Base-by-base conservation (phyloP, 2,797 vertebrate genomes). In the Gallinago stenura region DNA sequence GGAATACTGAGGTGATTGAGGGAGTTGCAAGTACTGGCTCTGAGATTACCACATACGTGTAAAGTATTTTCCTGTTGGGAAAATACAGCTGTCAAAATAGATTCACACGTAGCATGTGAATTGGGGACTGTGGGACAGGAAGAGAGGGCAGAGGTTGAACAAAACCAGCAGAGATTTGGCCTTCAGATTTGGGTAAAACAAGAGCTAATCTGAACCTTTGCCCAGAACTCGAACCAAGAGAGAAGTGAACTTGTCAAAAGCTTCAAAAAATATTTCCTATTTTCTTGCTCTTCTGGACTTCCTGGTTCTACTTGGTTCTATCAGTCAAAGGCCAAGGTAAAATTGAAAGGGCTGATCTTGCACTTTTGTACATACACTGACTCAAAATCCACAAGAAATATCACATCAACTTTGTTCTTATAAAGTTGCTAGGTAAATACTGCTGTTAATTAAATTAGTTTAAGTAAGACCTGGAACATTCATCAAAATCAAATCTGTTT, bases 21-120 rank as follows among this genome's bases (percentile, higher is more conserved):
- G 37, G 39, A 95, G 17, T 37, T 82, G 54, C 22, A 20, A 25
- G 39, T 90, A 84, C 45, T 61, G 72, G 81, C 31, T 93, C 79
- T 85, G 89, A 73, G 83, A 91, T 80, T 61, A 75, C 22, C 61
- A 73, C 68, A 61, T 82, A 75, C 37, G 53, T 72, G 62, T 51
- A 12, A 72, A 83, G 30, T 68, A 68, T 89, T 96, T 97, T 97
- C 54, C 69, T 96, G 37, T 71, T 93, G 69, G 64, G 78, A 96
- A 95, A 97, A 83, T 80, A 57, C 57, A 96, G 93, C 92, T 93
- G 93, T 95, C 95, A 77, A 94, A 97, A 95, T 94, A 96, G 92
- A 94, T 87, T 69, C 94, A 90, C 75, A 90, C 86, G 53, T 65
- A 90, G 13, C 46, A 25, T 90, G 31, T 92, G 90, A 97, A 84